Evolutionary conservation across 2,888 invertebrate species (phyloP).

Genomic region (Panzeria rudis): DNA sequence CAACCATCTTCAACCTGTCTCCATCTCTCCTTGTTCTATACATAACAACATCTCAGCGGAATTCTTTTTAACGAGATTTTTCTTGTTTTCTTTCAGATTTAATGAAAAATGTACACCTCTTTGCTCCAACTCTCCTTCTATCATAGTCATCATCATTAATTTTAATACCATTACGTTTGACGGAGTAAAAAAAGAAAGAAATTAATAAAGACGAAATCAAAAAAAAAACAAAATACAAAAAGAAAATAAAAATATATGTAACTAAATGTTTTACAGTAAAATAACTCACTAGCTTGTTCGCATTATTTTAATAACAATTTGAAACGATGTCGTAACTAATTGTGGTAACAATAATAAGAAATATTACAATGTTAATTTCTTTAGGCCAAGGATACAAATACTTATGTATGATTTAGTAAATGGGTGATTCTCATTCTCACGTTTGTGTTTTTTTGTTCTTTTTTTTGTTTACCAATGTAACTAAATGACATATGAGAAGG

Average conservation of each 20-base stretch:
- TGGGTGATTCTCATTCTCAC: no score
- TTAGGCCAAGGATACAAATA: conserved; percentile 67
- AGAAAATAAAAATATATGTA: neutral
- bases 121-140: conserved; percentile 5
- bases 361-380: conserved; percentile 59
- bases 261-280: conserved; percentile 45
- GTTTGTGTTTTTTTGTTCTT: no score
- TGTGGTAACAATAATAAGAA: conserved; percentile 65
- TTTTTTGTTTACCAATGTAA: no score
- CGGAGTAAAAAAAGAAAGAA: conserved; percentile 32
- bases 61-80: conserved; percentile 62
- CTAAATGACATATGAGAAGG: no score
- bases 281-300: conserved; percentile 50
- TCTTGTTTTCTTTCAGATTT: conserved; percentile 47
- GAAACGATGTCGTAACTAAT: conserved; percentile 72
- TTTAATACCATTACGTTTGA: conserved; percentile 56
- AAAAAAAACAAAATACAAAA: no score
- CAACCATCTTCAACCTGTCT: neutral
- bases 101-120: conserved; percentile 21
- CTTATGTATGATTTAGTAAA: conserved; percentile 28
- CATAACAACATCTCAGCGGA: conserved; percentile 60
- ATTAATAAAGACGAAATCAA: conserved; percentile 28
- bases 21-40: neutral
- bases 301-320: conserved; percentile 73
- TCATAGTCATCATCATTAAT: conserved; percentile 39